Percentiles rank a stretch among this genome's conserved stretches.
phyloP scores from a whole-genome alignment of 1,140 invertebrate species.

The Pseudomyrmex sp. region DNA sequence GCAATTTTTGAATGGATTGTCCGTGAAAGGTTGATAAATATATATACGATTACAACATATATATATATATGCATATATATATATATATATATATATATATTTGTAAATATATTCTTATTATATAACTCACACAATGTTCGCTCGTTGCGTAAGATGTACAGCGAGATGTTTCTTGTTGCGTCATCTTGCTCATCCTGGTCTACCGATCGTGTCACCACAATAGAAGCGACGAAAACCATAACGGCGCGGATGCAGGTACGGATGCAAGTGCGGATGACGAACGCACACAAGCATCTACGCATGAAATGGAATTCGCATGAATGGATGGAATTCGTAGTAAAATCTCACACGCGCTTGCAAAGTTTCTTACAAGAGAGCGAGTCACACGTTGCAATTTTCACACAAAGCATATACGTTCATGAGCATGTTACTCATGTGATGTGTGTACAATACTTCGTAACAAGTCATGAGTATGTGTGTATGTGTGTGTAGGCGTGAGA shows the following conservation, averaged over 20 bases:
- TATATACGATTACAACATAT: too few relatives aligned
- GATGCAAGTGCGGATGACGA: background rate
- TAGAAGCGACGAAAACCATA: slow-evolving; percentile 12
- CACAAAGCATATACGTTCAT: background rate
- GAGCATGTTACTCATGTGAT: slow-evolving; percentile 4
- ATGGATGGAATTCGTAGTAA: slow-evolving; percentile 49
- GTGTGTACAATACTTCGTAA: background rate
- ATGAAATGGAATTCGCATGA: slow-evolving; percentile 3
- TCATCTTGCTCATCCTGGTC: slow-evolving; percentile 36
- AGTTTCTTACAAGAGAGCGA: slow-evolving; percentile 13
- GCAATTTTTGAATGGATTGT: too few relatives aligned
- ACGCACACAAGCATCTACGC: background rate
- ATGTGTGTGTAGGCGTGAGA: background rate
- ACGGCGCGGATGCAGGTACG: background rate
- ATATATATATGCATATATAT: too few relatives aligned
- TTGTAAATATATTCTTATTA: background rate
- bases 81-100: too few relatives aligned
- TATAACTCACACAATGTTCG: background rate
- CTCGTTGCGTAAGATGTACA: slow-evolving; percentile 39
- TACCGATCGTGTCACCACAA: background rate
- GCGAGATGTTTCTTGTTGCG: background rate
- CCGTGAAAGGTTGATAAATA: too few relatives aligned
- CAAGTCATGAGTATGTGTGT: background rate
- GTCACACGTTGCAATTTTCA: slow-evolving; percentile 23
- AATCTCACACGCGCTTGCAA: slow-evolving; percentile 38